Evolutionary conservation across 2,113 vertebrate species (phyloP).

Genomic region (Crypturellus undulatus): DNA sequence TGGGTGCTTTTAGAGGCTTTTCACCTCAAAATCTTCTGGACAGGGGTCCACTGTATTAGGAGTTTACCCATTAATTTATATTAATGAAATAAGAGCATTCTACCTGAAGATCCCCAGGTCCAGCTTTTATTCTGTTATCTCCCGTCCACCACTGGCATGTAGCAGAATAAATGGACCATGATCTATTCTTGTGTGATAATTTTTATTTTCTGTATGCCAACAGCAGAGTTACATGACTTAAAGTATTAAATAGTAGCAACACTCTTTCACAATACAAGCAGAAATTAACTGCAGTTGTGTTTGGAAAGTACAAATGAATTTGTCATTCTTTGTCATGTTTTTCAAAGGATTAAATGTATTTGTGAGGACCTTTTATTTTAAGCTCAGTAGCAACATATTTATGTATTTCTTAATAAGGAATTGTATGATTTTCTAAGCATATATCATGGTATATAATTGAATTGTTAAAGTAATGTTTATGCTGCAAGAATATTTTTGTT

Average conservation of each 20-base stretch:
- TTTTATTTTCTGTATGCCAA: background rate
- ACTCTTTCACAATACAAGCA: background rate
- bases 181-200: background rate
- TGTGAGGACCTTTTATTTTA: background rate
- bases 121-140: background rate
- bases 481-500: background rate
- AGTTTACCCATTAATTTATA: background rate
- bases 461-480: background rate
- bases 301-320: background rate
- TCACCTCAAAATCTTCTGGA: background rate
- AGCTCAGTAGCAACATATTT: background rate
- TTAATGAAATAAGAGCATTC: background rate
- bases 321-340: background rate
- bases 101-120: background rate
- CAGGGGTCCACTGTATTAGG: background rate
- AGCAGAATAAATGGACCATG: background rate
- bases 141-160: background rate
- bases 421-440: background rate
- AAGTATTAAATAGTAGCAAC: background rate
- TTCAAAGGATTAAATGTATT: background rate
- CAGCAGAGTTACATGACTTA: background rate
- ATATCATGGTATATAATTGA: background rate
- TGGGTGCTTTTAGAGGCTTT: background rate
- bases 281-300: background rate
- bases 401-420: background rate